Evolutionary conservation across 2,797 vertebrate species (phyloP).

Genomic region (Schizothorax lantsangensis): DNA sequence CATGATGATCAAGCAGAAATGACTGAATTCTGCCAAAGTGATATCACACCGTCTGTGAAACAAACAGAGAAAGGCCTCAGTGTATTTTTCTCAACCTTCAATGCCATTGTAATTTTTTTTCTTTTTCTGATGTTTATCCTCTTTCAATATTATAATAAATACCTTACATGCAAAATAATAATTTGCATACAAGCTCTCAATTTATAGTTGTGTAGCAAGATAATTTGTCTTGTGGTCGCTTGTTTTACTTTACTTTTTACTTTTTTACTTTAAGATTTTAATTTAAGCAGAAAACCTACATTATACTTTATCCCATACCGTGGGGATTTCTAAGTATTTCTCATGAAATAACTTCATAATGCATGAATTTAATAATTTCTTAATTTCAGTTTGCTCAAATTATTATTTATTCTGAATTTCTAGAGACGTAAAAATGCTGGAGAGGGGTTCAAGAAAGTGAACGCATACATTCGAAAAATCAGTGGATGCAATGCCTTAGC

Average conservation of each 20-base stretch:
- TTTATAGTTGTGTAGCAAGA: too few species aligned
- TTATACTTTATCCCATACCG: too few species aligned
- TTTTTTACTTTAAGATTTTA: too few species aligned
- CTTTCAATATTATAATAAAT: neutral
- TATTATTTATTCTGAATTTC: neutral
- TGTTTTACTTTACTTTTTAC: too few species aligned
- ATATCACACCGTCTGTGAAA: neutral
- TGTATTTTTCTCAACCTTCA: neutral
- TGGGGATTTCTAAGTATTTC: too few species aligned
- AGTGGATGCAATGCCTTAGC: constrained; percentile 69
- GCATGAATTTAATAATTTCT: neutral
- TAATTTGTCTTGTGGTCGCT: too few species aligned
- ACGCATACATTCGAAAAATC: constrained; percentile 63
- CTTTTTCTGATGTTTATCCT: too few species aligned
- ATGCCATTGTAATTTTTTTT: neutral
- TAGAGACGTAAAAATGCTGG: neutral
- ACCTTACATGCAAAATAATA: too few species aligned
- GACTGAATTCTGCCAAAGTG: neutral
- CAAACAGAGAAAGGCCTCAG: constrained; percentile 2
- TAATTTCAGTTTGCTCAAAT: neutral
- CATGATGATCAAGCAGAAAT: neutral
- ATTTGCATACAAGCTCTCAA: too few species aligned
- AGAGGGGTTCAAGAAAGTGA: constrained; percentile 45
- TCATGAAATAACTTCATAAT: neutral
- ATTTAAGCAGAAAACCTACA: too few species aligned